These are phyloP conservation scores for Lacanobia oleracea DNA, from an alignment of 2,888 invertebrate species.

Conservation along the genomic window DNA sequence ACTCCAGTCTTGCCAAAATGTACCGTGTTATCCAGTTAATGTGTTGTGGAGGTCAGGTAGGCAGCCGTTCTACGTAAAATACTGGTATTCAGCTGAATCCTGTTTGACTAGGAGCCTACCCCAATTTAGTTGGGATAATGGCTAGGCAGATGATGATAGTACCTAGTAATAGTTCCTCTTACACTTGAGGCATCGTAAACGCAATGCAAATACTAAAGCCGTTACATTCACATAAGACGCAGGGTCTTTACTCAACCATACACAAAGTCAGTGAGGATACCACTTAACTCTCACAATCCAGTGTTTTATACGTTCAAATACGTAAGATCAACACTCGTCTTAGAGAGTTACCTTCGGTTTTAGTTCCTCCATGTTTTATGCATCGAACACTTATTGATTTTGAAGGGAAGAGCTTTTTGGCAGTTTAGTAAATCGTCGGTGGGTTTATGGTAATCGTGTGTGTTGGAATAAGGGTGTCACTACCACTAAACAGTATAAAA, in stretches of 20 bases:
- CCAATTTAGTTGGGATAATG: no score
- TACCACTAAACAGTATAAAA: no score
- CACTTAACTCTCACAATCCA: slow-evolving; percentile 46
- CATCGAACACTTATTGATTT: slow-evolving; percentile 60
- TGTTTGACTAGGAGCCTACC: no score
- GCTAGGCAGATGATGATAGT: no score
- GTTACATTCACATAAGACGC: background rate
- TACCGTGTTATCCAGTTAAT: no score
- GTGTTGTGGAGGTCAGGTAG: no score
- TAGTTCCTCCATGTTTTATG: slow-evolving; percentile 70
- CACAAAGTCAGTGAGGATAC: slow-evolving; percentile 19
- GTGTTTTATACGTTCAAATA: slow-evolving; percentile 62
- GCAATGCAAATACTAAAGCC: background rate
- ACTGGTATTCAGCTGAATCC: no score
- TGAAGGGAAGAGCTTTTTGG: slow-evolving; percentile 28
- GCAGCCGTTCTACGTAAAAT: no score
- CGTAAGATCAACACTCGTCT: slow-evolving; percentile 60
- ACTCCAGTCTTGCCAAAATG: no score
- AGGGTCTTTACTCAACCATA: slow-evolving; percentile 22
- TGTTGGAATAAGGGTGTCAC: no score
- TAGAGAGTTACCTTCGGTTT: slow-evolving; percentile 57
- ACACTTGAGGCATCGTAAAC: no score
- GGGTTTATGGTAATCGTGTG: slow-evolving; percentile 32
- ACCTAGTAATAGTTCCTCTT: no score
- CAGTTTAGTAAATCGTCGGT: slow-evolving; percentile 30